A percentile compares a stretch with the other conserved stretches of the same genome.
Evolutionary conservation across 2,797 vertebrate genomes (phyloP).

Genomic region (Amblyopsis hoosieri): DNA sequence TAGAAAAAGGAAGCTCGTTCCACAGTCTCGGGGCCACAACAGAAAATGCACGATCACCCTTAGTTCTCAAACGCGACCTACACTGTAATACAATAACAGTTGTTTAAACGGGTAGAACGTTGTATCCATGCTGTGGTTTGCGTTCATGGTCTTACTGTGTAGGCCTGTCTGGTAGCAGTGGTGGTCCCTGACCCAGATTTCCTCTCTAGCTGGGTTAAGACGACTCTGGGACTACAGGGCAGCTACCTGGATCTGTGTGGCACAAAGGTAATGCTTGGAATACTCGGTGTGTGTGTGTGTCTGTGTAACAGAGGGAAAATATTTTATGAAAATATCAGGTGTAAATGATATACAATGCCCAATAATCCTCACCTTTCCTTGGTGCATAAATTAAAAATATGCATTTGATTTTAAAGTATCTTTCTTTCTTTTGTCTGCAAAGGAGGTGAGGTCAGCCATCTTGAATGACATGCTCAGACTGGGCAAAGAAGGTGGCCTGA

Average conservation of each 20-base stretch:
- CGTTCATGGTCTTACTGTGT: slow-evolving; percentile 1
- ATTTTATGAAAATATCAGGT: too few relatives aligned
- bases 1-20: too few relatives aligned
- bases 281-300: background rate
- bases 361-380: too few relatives aligned
- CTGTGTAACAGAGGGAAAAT: too few relatives aligned
- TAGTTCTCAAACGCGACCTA: background rate
- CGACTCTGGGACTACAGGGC: slow-evolving; percentile 79
- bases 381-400: background rate
- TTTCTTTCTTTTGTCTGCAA: background rate
- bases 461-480: slow-evolving; percentile 84
- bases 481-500: slow-evolving; percentile 89
- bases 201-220: slow-evolving; percentile 84
- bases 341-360: too few relatives aligned
- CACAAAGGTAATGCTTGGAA: slow-evolving; percentile 76
- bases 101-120: background rate
- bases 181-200: slow-evolving; percentile 89
- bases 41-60: too few relatives aligned
- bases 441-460: slow-evolving; percentile 88
- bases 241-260: slow-evolving; percentile 85
- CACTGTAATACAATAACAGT: background rate
- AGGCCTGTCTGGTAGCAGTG: slow-evolving; percentile 89
- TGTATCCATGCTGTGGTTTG: background rate
- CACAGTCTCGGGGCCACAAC: too few relatives aligned
- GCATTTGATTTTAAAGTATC: background rate